Evolutionary conservation across 2,113 vertebrate genomes (phyloP), one percentile per base, ranked within the genome.

Genomic region (Pteruthius melanotis): DNA sequence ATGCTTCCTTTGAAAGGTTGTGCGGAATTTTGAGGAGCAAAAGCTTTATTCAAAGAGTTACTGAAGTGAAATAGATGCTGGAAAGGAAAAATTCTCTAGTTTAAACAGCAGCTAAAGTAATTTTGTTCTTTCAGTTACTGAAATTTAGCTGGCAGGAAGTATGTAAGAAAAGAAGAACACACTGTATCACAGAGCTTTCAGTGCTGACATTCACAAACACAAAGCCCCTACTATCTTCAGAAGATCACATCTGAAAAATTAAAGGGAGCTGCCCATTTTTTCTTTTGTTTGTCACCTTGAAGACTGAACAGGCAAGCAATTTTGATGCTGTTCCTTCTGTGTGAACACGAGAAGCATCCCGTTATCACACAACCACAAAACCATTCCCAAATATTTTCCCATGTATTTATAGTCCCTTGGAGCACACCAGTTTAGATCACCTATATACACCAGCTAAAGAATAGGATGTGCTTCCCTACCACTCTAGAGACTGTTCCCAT

Each of bases 371-470:
- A 86, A 47, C 3, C 2, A 4, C 2, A 3, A 49, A 93, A 83
- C 11, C 15, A 49, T 13, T 75, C 49, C 9, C 63, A 4, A 6
- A 42, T n/a, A 60, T 78, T 72, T 78, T 81, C 50, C 17, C 8
- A 19, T 2, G 2, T 10, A 35, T 11, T 74, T 28, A 15, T 1
- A 80, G 18, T 15, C 7, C 15, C 28, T 66, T 2, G 0, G 17
- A 61, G 53, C 50, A 80, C 2, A 87, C 12, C 18, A 50, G 8
- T 61, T 79, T 12, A 76, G n/a, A 54, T 69, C 23, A 70, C 13
- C 68, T 69, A 61, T 1, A 5, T 3, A 47, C 4, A 61, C 6
- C 71, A 80, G 15, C 13, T 70, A 56, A 64, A 77, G 37, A 93
- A 27, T 0, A 80, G 60, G 22, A 71, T 33, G 30, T 31, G 71